Conservation (phyloP, 2,888 invertebrate genomes). For the Helleia helle region DNA sequence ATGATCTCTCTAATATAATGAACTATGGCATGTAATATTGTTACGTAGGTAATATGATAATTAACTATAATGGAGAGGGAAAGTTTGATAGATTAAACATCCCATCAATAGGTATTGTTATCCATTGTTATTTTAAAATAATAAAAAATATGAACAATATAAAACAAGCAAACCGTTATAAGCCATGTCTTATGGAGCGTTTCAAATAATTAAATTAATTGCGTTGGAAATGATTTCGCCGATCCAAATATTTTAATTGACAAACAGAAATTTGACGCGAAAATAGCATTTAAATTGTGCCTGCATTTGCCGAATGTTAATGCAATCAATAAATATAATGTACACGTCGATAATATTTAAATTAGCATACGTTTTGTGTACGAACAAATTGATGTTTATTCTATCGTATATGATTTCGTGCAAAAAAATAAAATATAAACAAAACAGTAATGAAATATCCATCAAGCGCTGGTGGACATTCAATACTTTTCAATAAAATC, state of each 20-base stretch:
- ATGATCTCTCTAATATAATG: no score
- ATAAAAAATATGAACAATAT: background rate
- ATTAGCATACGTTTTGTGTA: constrained; percentile 5
- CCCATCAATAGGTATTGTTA: no score
- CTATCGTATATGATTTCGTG: no score
- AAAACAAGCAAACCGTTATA: constrained; percentile 3
- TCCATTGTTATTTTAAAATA: background rate
- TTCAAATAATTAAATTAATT: constrained; percentile 30
- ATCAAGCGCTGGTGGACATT: no score
- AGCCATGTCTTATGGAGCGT: constrained; percentile 10
- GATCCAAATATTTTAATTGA: constrained; percentile 71
- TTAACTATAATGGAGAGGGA: no score
- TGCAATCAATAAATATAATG: constrained; percentile 58
- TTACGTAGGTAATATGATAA: no score
- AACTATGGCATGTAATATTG: no score
- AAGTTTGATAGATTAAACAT: no score
- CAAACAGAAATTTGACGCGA: constrained; percentile 62
- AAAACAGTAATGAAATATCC: no score
- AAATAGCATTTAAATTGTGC: constrained; percentile 64
- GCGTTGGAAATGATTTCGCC: constrained; percentile 60
- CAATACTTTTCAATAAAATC: no score
- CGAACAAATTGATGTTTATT: background rate
- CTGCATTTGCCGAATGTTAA: constrained; percentile 61
- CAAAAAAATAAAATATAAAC: no score
- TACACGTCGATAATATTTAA: constrained; percentile 20